Evolutionary conservation across 2,113 vertebrate species (phyloP).

Genomic region (Macaca nemestrina): DNA sequence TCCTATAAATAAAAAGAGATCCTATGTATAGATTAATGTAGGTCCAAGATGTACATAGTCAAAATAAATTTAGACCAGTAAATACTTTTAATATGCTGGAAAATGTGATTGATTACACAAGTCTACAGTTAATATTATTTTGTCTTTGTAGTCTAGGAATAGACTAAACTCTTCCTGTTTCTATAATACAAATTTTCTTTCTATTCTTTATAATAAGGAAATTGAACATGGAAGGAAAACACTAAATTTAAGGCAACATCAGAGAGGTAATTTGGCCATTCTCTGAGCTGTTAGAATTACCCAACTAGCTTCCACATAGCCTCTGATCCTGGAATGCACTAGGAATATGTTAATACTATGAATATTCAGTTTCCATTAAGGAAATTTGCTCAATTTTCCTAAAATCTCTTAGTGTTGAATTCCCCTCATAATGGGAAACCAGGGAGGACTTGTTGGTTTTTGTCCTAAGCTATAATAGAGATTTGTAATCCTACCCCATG

Average conservation of each 20-base stretch:
- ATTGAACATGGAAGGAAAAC: neutral
- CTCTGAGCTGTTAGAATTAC: neutral
- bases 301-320: neutral
- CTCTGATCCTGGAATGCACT: neutral
- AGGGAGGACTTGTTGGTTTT: neutral
- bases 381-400: neutral
- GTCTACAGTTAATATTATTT: neutral
- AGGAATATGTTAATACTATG: neutral
- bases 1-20: neutral
- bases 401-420: neutral
- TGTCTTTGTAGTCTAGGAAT: neutral
- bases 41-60: neutral
- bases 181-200: neutral
- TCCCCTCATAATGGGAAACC: neutral
- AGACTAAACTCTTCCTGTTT: neutral
- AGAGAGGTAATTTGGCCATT: neutral
- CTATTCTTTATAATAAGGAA: neutral
- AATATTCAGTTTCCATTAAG: neutral
- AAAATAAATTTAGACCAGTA: constrained; percentile 9
- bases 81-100: neutral
- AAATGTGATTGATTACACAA: neutral
- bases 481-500: neutral
- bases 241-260: neutral
- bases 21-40: neutral
- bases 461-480: neutral